Evolutionary conservation across 2,797 vertebrate species (phyloP).

Genomic region (Heterohyrax brucei): DNA sequence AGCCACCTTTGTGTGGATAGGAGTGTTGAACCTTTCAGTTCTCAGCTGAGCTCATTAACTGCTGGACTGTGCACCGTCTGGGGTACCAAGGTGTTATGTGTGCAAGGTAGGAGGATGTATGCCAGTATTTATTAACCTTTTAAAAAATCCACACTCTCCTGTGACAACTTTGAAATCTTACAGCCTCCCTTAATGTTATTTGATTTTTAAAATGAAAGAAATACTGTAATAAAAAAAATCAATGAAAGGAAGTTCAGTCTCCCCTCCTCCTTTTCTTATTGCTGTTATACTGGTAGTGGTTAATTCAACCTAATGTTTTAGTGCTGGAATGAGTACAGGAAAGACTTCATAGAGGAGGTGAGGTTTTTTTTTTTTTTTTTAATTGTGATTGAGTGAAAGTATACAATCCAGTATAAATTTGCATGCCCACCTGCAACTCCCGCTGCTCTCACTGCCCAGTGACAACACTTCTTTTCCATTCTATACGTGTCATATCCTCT

Average conservation of each 20-base stretch:
- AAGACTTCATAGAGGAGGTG: too few species aligned
- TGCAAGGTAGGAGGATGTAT: rapidly evolving
- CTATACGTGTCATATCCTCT: too few species aligned
- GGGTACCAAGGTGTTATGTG: not conserved
- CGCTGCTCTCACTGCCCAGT: too few species aligned
- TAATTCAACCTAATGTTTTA: not conserved
- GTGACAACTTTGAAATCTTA: not conserved
- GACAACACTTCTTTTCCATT: too few species aligned
- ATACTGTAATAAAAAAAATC: not conserved
- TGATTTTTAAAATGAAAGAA: conserved; percentile 43
- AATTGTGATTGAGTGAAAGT: too few species aligned
- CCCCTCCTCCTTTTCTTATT: not conserved
- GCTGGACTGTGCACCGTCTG: not conserved
- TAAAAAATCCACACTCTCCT: not conserved
- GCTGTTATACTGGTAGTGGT: not conserved
- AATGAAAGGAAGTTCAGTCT: not conserved
- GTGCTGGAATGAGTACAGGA: not conserved
- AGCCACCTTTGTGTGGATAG: too few species aligned
- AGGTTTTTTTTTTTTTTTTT: too few species aligned
- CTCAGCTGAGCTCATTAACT: too few species aligned
- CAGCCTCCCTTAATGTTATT: not conserved
- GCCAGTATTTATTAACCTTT: not conserved
- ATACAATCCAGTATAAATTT: too few species aligned
- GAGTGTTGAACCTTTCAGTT: too few species aligned
- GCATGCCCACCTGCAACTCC: too few species aligned